Evolutionary conservation across 2,888 invertebrate species (phyloP).

Genomic region (Drosophila robusta): DNA sequence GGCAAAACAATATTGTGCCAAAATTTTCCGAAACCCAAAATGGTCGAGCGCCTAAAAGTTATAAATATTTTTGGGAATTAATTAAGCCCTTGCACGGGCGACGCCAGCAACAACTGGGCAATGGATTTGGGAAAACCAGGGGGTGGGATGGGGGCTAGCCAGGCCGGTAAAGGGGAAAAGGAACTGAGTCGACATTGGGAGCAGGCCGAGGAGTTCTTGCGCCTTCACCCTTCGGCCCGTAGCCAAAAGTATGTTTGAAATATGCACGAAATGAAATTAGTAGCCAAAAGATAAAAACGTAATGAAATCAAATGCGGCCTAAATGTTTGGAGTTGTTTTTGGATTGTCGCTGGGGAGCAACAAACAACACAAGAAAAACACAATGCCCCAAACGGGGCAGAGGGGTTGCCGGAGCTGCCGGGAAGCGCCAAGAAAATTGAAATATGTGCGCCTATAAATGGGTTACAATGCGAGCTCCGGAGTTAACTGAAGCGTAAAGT

Average conservation of each 20-base stretch:
- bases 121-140: neutral
- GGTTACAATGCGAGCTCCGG: conserved; percentile 60
- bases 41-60: conserved; percentile 56
- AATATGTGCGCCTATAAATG: conserved; percentile 70
- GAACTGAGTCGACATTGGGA: conserved; percentile 1
- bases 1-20: conserved; percentile 60
- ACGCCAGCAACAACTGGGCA: conserved; percentile 13
- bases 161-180: conserved; percentile 4
- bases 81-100: conserved; percentile 62
- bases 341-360: conserved; percentile 30
- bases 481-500: conserved; percentile 70
- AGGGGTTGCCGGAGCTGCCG: neutral
- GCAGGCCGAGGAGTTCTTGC: neutral
- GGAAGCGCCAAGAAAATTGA: conserved; percentile 58
- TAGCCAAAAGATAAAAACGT: conserved; percentile 74
- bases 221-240: neutral
- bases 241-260: conserved; percentile 52
- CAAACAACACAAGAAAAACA: conserved; percentile 22
- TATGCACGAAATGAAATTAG: conserved; percentile 75
- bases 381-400: conserved; percentile 18
- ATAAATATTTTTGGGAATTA: conserved; percentile 75
- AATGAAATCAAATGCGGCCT: conserved; percentile 80
- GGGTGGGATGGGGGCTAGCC: too few relatives aligned
- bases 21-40: conserved; percentile 48
- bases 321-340: conserved; percentile 63